phyloP scores from a whole-genome alignment of 2,888 invertebrate genomes.

The Melikaiella ostensackeni region DNA sequence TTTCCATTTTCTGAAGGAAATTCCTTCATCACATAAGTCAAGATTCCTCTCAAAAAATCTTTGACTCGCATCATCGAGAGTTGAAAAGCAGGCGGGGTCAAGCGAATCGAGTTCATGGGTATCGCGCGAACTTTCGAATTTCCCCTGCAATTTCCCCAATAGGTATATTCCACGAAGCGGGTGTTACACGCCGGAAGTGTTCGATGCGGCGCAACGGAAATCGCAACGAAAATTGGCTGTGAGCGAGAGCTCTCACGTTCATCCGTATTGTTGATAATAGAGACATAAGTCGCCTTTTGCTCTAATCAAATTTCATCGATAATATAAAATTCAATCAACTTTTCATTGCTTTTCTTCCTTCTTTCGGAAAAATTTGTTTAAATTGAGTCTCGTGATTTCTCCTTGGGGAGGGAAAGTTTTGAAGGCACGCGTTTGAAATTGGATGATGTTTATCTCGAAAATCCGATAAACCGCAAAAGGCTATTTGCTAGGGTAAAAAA shows the following conservation, averaged over 20 bases:
- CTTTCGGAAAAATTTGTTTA: constrained; percentile 31
- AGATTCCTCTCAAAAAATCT: neutral
- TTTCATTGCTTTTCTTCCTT: constrained; percentile 12
- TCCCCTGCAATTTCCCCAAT: constrained; percentile 75
- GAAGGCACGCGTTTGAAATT: constrained; percentile 45
- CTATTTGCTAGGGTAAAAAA: constrained; percentile 75
- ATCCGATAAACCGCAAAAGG: constrained; percentile 73
- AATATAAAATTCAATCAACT: neutral
- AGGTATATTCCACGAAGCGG: constrained; percentile 62
- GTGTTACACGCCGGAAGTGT: constrained; percentile 66
- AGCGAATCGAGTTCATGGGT: constrained; percentile 65
- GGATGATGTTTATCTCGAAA: constrained; percentile 49
- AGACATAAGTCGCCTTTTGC: constrained; percentile 44
- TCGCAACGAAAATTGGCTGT: constrained; percentile 71
- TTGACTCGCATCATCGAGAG: neutral
- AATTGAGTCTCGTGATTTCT: neutral
- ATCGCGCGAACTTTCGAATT: constrained; percentile 73
- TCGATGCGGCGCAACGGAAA: constrained; percentile 66
- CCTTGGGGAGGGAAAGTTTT: neutral
- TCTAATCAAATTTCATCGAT: constrained; percentile 42
- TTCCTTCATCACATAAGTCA: neutral
- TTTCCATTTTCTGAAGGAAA: no score
- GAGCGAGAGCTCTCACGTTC: constrained; percentile 49
- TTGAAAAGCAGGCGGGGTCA: constrained; percentile 47
- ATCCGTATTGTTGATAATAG: constrained; percentile 47